Conservation (phyloP, 2,113 vertebrate species). For the Cyprinodon brontotheroides region DNA sequence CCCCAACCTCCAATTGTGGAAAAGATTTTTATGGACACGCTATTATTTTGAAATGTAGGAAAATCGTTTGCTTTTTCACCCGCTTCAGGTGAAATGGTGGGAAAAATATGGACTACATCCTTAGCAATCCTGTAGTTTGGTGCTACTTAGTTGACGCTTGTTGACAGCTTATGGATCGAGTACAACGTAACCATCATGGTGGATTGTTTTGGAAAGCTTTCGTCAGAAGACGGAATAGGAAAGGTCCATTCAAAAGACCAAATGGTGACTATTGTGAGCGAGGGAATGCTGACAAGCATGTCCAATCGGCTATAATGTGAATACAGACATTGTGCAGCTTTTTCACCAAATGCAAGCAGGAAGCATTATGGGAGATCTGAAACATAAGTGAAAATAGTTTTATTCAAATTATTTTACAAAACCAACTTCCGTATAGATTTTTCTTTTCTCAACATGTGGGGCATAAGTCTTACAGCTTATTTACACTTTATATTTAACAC, state of each 20-base stretch:
- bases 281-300: slow-evolving; percentile 28
- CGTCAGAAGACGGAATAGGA: slow-evolving; percentile 14
- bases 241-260: slow-evolving; percentile 54
- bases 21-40: slow-evolving; percentile 94
- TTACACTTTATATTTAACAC: slow-evolving; percentile 15
- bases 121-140: slow-evolving; percentile 16
- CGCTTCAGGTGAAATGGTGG: slow-evolving; percentile 6
- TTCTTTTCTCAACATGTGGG: background rate
- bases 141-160: slow-evolving; percentile 13
- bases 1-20: slow-evolving; percentile 91
- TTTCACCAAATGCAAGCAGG: background rate
- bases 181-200: slow-evolving; percentile 11
- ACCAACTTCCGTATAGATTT: background rate
- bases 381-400: background rate
- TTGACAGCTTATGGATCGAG: background rate
- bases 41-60: slow-evolving; percentile 86
- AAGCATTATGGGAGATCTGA: slow-evolving; percentile 19
- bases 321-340: background rate
- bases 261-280: slow-evolving; percentile 31
- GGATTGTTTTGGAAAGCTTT: slow-evolving; percentile 17
- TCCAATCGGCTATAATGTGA: slow-evolving; percentile 4
- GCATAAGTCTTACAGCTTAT: slow-evolving; percentile 1
- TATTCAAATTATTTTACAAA: background rate
- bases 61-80: background rate
- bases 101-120: slow-evolving; percentile 6